Percentiles rank a stretch among this genome's conserved stretches.
Conservation (phyloP, 2,113 vertebrate genomes). For the Lampris megalopsis region DNA sequence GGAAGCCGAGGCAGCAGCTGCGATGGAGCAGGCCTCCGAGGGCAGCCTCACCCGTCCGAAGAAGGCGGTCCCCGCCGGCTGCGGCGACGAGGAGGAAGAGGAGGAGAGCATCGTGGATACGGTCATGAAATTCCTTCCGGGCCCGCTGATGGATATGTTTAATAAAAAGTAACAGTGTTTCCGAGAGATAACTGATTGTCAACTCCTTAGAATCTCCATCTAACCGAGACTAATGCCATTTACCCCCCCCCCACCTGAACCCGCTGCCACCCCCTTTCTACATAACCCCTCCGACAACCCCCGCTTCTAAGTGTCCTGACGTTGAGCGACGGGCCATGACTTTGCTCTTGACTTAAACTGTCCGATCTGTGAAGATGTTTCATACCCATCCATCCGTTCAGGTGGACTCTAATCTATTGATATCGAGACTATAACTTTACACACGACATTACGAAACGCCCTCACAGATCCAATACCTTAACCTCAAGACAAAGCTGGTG, state of each 20-base stretch:
- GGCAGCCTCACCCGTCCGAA: constrained; percentile 95
- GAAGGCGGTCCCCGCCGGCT: constrained; percentile 87
- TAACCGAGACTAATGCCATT: constrained; percentile 47
- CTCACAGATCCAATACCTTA: constrained; percentile 19
- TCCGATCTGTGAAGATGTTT: constrained; percentile 35
- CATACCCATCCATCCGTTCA: constrained; percentile 21
- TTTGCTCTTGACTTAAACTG: constrained; percentile 47
- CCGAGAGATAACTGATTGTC: constrained; percentile 24
- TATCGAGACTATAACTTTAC: constrained; percentile 2
- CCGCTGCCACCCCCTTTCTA: constrained; percentile 43
- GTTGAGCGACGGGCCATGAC: constrained; percentile 33
- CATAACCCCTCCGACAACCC: constrained; percentile 5
- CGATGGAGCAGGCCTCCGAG: constrained; percentile 93
- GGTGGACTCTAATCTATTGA: constrained; percentile 6
- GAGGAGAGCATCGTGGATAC: constrained; percentile 97
- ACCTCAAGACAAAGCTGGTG: constrained; percentile 50
- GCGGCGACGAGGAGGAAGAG: constrained; percentile 88
- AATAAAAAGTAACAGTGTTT: constrained; percentile 90
- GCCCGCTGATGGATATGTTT: constrained; percentile 97
- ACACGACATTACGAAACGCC: constrained; percentile 40
- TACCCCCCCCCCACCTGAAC: constrained; percentile 26
- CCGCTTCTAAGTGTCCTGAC: constrained; percentile 58
- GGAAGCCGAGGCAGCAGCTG: constrained; percentile 94
- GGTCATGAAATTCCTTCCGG: constrained; percentile 97
- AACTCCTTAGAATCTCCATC: constrained; percentile 50